These are phyloP conservation scores for Xestia c-nigrum DNA, from an alignment of 2,888 invertebrate genomes.

Conservation along the genomic window DNA sequence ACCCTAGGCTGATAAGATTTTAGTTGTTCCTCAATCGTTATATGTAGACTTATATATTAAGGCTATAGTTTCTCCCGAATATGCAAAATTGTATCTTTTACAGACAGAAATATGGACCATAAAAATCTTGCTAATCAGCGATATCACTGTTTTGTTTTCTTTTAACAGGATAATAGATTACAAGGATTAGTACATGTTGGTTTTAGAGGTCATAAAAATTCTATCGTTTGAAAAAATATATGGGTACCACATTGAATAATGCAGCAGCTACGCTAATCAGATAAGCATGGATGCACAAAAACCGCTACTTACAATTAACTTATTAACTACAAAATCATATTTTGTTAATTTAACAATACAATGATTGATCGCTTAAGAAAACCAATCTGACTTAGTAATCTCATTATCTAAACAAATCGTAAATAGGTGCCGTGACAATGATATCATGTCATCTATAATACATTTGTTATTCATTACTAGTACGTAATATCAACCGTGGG, in stretches of 20 bases:
- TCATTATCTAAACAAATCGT: conserved; percentile 38
- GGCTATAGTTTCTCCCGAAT: too few relatives aligned
- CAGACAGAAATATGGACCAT: not conserved
- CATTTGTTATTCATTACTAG: conserved; percentile 54
- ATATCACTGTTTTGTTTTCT: not conserved
- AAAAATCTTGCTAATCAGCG: not conserved
- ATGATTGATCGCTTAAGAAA: conserved; percentile 28
- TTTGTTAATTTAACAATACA: conserved; percentile 4
- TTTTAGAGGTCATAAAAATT: too few relatives aligned
- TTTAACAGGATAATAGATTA: not conserved
- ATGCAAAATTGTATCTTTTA: too few relatives aligned
- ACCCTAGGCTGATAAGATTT: not conserved
- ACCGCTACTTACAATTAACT: not conserved
- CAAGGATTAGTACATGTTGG: not conserved
- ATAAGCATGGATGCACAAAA: not conserved
- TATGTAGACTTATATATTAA: too few relatives aligned
- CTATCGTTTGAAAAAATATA: too few relatives aligned
- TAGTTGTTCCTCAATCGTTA: not conserved
- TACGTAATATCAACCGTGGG: conserved; percentile 50
- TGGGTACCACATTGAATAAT: too few relatives aligned
- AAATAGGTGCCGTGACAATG: conserved; percentile 50
- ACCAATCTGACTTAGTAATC: conserved; percentile 48
- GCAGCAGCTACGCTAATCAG: not conserved
- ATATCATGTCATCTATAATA: conserved; percentile 50
- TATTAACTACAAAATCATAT: not conserved